These are phyloP conservation scores for Drosophila merina DNA, from an alignment of 2,888 invertebrate species.

Conservation along the genomic window DNA sequence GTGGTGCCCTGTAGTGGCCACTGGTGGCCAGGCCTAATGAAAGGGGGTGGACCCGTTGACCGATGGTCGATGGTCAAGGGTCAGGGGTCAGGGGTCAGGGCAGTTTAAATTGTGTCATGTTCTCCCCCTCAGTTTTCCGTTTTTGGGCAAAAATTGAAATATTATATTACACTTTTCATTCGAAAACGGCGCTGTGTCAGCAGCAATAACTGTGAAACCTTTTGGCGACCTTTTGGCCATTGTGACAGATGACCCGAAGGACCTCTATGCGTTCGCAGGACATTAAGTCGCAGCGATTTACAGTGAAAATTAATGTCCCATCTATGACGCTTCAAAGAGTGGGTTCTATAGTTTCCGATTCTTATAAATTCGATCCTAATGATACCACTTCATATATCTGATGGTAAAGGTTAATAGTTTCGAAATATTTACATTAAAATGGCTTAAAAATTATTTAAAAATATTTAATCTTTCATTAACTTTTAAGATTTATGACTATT, in stretches of 20 bases:
- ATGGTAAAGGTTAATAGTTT: slow-evolving; percentile 3
- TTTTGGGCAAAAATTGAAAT: slow-evolving; percentile 72
- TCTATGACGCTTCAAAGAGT: slow-evolving; percentile 56
- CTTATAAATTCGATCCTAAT: slow-evolving; percentile 57
- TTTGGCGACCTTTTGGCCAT: slow-evolving; percentile 45
- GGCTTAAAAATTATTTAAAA: neutral
- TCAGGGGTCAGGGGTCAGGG: slow-evolving; percentile 36
- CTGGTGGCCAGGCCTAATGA: slow-evolving; percentile 33
- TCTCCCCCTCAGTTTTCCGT: slow-evolving; percentile 28
- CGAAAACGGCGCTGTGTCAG: slow-evolving; percentile 47
- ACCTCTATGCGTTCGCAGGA: slow-evolving; percentile 28
- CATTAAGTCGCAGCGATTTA: slow-evolving; percentile 40
- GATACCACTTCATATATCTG: slow-evolving; percentile 39
- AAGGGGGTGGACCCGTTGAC: slow-evolving; percentile 53
- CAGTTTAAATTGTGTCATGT: slow-evolving; percentile 79
- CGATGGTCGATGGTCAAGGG: slow-evolving; percentile 66
- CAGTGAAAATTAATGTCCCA: slow-evolving; percentile 60
- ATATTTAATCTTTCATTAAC: neutral
- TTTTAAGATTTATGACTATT: neutral
- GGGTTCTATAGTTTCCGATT: slow-evolving; percentile 51
- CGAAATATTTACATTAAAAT: neutral
- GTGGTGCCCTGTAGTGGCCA: slow-evolving; percentile 42
- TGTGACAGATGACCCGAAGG: slow-evolving; percentile 63
- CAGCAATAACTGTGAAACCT: slow-evolving; percentile 61
- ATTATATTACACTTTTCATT: slow-evolving; percentile 80